Evolutionary conservation across 53 echinoderm and acorn worm genomes (phyloP), one percentile per base, ranked within the genome.

Genomic region (Holothuria leucospilota): DNA sequence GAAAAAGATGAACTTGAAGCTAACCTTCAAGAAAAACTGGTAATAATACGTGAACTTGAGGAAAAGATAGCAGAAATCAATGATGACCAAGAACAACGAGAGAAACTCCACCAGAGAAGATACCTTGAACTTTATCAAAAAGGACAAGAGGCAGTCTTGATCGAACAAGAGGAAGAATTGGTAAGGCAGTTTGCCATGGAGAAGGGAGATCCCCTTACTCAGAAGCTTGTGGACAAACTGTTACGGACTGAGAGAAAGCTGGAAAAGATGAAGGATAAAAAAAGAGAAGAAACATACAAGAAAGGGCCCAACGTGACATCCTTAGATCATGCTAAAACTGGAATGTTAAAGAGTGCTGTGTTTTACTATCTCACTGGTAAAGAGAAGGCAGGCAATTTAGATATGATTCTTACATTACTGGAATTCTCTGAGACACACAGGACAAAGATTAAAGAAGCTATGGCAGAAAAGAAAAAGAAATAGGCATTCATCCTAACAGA

Each of bases 41-140:
- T 23, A n/a, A 75, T 38, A 11, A 86, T 86, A 13, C 18, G 30
- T 39, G 86, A 86, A 21, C 38, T 86, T 39, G 62, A 86, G 39
- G 39, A 38, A 20, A 77, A 73, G 9, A 46, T 86, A 6, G 46
- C 59, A n/a, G 61, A 74, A 21, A 29, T 86, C 25, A 86, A 34
- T 4, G 62, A 39, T 3, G 63, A 86, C 16, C 77, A 86, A 29
- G 40, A 74, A 5, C 62, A 86, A 12, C 20, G 77, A 62, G 77
- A 86, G 29, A 18, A 73, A 40, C 13, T 73, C 8, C 86, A 86
- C 63, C 59, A 75, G 25, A 38, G 42, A 39, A 51, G 75, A 21
- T 86, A 86, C 51, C 86, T 86, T 5, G 86, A 73, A 29, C 20
- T 75, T 10, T 86, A 86, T 39, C 73, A 75, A 62, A 86, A 86